Evolutionary conservation across 1,140 invertebrate genomes (phyloP).

Genomic region (Microvelia longipes): DNA sequence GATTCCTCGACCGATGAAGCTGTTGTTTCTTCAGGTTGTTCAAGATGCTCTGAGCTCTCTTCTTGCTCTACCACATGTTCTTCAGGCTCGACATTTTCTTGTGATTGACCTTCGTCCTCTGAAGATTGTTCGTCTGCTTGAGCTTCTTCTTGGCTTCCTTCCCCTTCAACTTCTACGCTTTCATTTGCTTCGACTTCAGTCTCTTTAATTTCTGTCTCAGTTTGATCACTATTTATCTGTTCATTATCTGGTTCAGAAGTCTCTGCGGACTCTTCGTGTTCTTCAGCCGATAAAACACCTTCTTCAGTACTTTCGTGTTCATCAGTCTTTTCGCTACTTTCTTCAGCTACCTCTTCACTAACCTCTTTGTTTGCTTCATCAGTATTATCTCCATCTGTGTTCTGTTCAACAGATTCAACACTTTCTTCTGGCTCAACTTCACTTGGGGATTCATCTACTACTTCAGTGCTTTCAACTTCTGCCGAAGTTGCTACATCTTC

Average conservation of each 20-base stretch:
- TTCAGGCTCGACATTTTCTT: background rate
- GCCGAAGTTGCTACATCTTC: conserved; percentile 3
- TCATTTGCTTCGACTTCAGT: background rate
- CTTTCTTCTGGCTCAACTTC: conserved; percentile 15
- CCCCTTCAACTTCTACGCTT: background rate
- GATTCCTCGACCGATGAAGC: background rate
- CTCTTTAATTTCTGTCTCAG: conserved; percentile 11
- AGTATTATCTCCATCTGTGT: too few species aligned
- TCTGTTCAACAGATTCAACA: conserved; percentile 1
- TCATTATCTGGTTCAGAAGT: conserved; percentile 13
- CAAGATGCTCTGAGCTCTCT: background rate
- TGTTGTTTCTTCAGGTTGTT: background rate
- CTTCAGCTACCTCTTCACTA: background rate
- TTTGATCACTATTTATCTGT: conserved; percentile 8
- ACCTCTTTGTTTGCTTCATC: background rate
- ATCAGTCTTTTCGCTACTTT: too few species aligned
- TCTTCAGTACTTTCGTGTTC: background rate
- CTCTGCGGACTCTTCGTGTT: conserved; percentile 12
- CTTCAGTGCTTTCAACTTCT: conserved; percentile 12
- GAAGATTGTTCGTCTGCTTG: conserved; percentile 9
- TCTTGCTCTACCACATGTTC: background rate
- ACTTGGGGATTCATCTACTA: conserved; percentile 17
- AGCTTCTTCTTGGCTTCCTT: background rate
- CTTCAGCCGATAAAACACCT: conserved; percentile 6
- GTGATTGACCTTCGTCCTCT: too few species aligned